Conservation (phyloP, 1,140 invertebrate species). For the Magallana gigas region DNA sequence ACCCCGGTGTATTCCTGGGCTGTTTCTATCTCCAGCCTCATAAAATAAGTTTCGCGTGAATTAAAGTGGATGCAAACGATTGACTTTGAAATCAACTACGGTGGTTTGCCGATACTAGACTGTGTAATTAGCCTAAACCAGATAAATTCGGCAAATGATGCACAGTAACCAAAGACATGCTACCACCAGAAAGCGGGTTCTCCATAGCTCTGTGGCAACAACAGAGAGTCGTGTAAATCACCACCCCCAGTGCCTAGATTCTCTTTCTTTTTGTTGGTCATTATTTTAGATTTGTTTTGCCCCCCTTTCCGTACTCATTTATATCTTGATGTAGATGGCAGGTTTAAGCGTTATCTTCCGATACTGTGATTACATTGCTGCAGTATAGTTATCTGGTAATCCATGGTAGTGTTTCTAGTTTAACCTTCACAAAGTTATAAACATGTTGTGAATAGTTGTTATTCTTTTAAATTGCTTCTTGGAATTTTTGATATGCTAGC, state of each 20-base stretch:
- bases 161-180: background rate
- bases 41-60: conserved; percentile 21
- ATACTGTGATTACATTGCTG: too few relatives aligned
- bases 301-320: background rate
- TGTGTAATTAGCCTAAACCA: conserved; percentile 21
- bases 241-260: background rate
- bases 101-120: conserved; percentile 24
- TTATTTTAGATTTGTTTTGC: conserved; percentile 4
- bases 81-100: conserved; percentile 27
- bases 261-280: conserved; percentile 1
- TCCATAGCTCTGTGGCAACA: background rate
- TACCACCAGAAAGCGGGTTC: background rate
- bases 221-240: background rate
- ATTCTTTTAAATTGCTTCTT: background rate
- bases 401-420: too few relatives aligned
- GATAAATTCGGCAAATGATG: background rate
- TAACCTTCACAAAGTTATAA: too few relatives aligned
- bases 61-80: conserved; percentile 31
- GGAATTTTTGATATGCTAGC: background rate
- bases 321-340: background rate
- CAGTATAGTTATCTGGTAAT: too few relatives aligned
- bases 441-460: too few relatives aligned
- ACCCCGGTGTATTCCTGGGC: background rate
- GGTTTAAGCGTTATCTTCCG: too few relatives aligned
- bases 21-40: conserved; percentile 12